phyloP scores from a whole-genome alignment of 2,797 vertebrate genomes.

The Synanceia verrucosa region DNA sequence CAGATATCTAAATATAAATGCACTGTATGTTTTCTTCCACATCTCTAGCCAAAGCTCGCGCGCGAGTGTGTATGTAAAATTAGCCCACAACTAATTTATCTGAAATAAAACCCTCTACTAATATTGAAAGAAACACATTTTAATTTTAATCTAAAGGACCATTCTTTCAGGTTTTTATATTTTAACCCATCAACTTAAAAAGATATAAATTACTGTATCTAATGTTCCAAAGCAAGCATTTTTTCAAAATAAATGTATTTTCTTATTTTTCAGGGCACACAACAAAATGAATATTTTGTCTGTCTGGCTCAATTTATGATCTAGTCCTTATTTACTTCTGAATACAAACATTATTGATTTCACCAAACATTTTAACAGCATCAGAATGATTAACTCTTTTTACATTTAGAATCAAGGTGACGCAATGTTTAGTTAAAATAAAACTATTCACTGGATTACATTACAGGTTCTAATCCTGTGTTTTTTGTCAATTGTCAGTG shows the following conservation, averaged over 20 bases:
- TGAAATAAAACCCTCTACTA: slow-evolving; percentile 29
- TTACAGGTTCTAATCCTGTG: neutral
- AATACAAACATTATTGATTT: neutral
- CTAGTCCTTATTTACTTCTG: neutral
- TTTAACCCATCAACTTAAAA: slow-evolving; percentile 1
- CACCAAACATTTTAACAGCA: neutral
- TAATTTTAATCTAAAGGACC: slow-evolving; percentile 9
- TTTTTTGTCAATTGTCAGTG: too few species aligned
- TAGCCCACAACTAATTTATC: slow-evolving; percentile 32
- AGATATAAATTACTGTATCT: neutral
- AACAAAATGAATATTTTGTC: neutral
- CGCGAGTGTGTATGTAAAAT: too few species aligned
- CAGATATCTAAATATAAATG: neutral
- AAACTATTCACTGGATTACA: neutral
- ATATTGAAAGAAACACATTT: slow-evolving; percentile 12
- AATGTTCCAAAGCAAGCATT: neutral
- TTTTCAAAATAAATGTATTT: neutral
- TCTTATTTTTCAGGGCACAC: neutral
- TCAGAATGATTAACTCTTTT: neutral
- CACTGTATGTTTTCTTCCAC: slow-evolving; percentile 40
- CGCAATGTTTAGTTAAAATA: neutral
- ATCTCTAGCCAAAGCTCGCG: slow-evolving; percentile 69
- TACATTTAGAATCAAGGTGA: neutral
- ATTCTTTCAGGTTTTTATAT: neutral
- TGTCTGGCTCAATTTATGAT: neutral